phyloP scores from a whole-genome alignment of 2,888 invertebrate genomes.

The Callimorpha dominula region DNA sequence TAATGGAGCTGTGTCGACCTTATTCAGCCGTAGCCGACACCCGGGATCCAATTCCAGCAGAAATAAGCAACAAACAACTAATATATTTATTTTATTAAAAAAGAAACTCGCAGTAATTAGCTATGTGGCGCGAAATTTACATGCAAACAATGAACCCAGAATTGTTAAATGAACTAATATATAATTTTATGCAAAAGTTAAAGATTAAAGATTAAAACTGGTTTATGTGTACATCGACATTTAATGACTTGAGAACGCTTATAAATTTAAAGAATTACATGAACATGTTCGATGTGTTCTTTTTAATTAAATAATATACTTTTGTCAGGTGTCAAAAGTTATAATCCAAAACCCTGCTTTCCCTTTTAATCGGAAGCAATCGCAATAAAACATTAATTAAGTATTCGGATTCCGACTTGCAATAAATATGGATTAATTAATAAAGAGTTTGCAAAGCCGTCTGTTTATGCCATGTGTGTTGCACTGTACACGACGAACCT shows the following conservation, averaged over 20 bases:
- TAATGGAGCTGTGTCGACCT: no score
- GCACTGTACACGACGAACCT: conserved; percentile 18
- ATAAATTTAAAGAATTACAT: not conserved
- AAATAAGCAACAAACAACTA: no score
- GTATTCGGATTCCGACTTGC: conserved; percentile 12
- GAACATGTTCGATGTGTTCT: not conserved
- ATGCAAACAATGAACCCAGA: not conserved
- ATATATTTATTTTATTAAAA: no score
- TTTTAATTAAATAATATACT: not conserved
- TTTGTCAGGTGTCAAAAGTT: not conserved
- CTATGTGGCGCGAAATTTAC: no score
- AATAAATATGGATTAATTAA: conserved; percentile 29
- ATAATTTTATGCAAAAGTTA: not conserved
- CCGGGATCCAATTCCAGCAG: not conserved
- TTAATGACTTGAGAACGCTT: not conserved
- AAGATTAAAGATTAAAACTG: not conserved
- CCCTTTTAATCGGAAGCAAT: conserved; percentile 33
- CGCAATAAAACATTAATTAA: conserved; percentile 28
- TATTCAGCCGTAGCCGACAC: not conserved
- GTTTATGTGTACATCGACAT: not conserved
- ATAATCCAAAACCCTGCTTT: conserved; percentile 17
- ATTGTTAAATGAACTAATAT: not conserved
- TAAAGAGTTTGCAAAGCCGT: conserved; percentile 10
- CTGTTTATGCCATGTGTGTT: not conserved
- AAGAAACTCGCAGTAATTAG: not conserved